These are phyloP conservation scores for Liodrosophila aerea DNA, from an alignment of 2,888 invertebrate species.

Conservation along the genomic window DNA sequence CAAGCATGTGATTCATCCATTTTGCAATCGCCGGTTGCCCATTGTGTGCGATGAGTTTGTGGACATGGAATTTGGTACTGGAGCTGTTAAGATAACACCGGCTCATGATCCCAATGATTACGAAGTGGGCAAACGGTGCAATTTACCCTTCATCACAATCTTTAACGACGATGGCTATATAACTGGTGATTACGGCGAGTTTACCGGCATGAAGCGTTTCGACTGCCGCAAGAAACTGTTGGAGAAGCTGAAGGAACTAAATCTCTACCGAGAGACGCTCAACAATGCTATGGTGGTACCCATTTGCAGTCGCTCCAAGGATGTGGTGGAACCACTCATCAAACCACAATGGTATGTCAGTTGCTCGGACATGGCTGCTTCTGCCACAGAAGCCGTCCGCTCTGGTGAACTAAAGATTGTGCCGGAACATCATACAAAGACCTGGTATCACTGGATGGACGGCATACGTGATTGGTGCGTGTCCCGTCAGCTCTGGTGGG, in stretches of 20 bases:
- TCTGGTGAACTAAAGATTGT: constrained; percentile 92
- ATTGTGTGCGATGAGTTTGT: constrained; percentile 97
- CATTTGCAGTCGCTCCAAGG: constrained; percentile 97
- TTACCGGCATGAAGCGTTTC: constrained; percentile 94
- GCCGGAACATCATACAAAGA: constrained; percentile 94
- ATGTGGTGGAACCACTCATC: constrained; percentile 97
- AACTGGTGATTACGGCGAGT: constrained; percentile 89
- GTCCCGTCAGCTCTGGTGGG: constrained; percentile 99
- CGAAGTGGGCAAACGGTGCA: constrained; percentile 95
- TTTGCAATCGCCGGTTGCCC: constrained; percentile 91
- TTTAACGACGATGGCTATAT: constrained; percentile 96
- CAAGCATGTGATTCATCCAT: constrained; percentile 93
- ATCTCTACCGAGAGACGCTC: constrained; percentile 89
- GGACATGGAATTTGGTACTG: constrained; percentile 97
- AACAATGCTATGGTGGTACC: constrained; percentile 99
- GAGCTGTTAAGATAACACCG: constrained; percentile 99
- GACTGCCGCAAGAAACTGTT: constrained; percentile 92
- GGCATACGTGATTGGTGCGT: constrained; percentile 99
- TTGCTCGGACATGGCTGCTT: constrained; percentile 93
- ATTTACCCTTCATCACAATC: constrained; percentile 92
- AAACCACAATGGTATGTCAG: constrained; percentile 99
- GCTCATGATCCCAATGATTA: constrained; percentile 99
- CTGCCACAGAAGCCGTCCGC: constrained; percentile 91
- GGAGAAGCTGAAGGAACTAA: constrained; percentile 88
- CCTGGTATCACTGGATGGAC: constrained; percentile 98